phyloP scores from a whole-genome alignment of 2,888 invertebrate genomes.

The Orthonychiurus folsomi region DNA sequence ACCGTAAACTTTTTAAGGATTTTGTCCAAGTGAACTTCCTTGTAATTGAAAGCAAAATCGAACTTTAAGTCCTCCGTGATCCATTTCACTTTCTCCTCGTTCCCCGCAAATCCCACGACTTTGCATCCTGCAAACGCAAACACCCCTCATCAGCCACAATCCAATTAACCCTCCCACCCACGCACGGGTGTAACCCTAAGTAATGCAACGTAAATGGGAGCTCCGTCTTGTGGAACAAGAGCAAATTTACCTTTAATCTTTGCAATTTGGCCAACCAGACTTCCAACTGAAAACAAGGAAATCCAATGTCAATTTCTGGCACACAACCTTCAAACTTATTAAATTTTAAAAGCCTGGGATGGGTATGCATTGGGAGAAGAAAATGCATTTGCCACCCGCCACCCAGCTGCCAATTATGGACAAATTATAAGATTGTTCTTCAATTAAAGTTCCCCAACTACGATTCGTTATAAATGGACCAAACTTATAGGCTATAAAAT shows the following conservation, averaged over 20 bases:
- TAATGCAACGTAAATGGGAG: too few species aligned
- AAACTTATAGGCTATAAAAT: too few species aligned
- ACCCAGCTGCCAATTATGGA: too few species aligned
- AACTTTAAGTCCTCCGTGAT: conserved; percentile 55
- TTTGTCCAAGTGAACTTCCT: conserved; percentile 50
- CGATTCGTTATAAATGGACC: too few species aligned
- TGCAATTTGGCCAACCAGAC: conserved; percentile 66
- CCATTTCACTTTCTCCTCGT: conserved; percentile 62
- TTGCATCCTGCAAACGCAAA: conserved; percentile 47
- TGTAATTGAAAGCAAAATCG: conserved; percentile 63
- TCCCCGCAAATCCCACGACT: conserved; percentile 63
- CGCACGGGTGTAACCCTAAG: too few species aligned
- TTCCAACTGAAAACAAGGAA: conserved; percentile 53
- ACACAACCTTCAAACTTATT: not conserved
- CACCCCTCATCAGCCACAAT: too few species aligned
- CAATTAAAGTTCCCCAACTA: too few species aligned
- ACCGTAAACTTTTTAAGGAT: conserved; percentile 56
- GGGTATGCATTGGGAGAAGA: too few species aligned
- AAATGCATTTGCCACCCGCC: too few species aligned
- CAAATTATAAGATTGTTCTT: too few species aligned
- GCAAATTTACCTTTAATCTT: conserved; percentile 53
- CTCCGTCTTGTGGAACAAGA: not conserved
- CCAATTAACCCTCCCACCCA: too few species aligned
- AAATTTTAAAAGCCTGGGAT: too few species aligned
- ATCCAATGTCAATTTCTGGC: not conserved